Evolutionary conservation across 2,113 vertebrate genomes (phyloP).

Genomic region (Bostrychus sinensis): DNA sequence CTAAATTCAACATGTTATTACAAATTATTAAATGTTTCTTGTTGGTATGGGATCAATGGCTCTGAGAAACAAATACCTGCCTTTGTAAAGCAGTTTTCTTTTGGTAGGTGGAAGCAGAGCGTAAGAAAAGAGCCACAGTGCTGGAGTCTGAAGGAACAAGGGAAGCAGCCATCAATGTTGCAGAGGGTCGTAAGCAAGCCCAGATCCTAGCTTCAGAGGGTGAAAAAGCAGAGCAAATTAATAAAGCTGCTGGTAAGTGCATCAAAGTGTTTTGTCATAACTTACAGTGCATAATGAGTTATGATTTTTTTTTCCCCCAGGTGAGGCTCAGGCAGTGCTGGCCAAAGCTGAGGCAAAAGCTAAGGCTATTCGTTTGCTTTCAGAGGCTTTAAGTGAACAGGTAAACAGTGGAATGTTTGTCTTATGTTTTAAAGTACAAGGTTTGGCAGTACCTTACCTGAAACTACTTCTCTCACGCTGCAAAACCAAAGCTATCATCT

Average conservation of each 20-base stretch:
- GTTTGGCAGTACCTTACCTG: too few relatives aligned
- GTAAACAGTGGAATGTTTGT: conserved; percentile 59
- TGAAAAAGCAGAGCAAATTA: conserved; percentile 90
- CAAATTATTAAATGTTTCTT: too few relatives aligned
- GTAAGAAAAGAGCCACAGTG: conserved; percentile 91
- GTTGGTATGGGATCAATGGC: too few relatives aligned
- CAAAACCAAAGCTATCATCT: too few relatives aligned
- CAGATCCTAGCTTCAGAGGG: conserved; percentile 96
- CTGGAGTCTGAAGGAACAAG: conserved; percentile 94
- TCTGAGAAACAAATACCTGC: too few relatives aligned
- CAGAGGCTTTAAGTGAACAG: conserved; percentile 86
- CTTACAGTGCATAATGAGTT: not conserved
- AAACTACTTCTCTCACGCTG: too few relatives aligned
- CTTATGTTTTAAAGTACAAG: too few relatives aligned
- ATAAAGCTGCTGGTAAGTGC: conserved; percentile 88
- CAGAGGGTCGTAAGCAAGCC: conserved; percentile 91
- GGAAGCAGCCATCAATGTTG: conserved; percentile 92
- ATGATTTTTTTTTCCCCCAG: conserved; percentile 60
- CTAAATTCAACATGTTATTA: too few relatives aligned
- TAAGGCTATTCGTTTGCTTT: conserved; percentile 88
- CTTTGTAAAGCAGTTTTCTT: not conserved
- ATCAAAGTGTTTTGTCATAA: not conserved
- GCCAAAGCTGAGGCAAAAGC: conserved; percentile 92
- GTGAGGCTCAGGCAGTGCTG: conserved; percentile 91
- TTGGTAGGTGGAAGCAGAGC: conserved; percentile 91